phyloP scores from a whole-genome alignment of 2,797 vertebrate species.

The Anguilla obscura region DNA sequence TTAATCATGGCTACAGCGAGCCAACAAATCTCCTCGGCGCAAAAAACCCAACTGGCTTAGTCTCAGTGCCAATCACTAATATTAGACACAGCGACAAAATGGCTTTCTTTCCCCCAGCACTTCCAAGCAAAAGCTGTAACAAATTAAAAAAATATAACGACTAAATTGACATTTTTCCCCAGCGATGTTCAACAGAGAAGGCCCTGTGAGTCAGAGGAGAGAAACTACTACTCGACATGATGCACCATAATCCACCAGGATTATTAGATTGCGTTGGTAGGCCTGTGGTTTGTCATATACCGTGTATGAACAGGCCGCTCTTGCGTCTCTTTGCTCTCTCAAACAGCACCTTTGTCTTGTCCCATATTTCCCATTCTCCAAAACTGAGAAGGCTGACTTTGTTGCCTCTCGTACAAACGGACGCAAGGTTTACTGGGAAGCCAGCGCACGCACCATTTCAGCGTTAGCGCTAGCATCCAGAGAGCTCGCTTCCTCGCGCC shows the following conservation, averaged over 20 bases:
- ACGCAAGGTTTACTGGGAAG: not conserved
- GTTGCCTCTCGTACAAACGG: not conserved
- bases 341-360: not conserved
- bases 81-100: conserved; percentile 9
- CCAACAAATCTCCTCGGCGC: not conserved
- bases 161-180: not conserved
- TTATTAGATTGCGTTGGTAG: not conserved
- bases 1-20: conserved; percentile 22
- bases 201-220: not conserved
- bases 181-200: not conserved
- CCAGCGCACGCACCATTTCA: not conserved
- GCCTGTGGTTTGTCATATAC: not conserved
- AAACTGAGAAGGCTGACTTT: not conserved
- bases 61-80: conserved; percentile 17
- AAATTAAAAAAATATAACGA: conserved; percentile 18
- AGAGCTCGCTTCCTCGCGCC: too few species aligned
- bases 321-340: not conserved
- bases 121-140: not conserved
- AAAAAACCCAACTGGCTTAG: conserved; percentile 17
- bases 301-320: not conserved
- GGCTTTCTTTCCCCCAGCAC: not conserved
- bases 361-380: not conserved
- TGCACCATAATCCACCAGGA: not conserved
- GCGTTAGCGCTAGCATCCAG: not conserved
- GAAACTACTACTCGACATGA: not conserved